Evolutionary conservation across 2,113 vertebrate genomes (phyloP).

Genomic region (Neolamprologus variostigma): DNA sequence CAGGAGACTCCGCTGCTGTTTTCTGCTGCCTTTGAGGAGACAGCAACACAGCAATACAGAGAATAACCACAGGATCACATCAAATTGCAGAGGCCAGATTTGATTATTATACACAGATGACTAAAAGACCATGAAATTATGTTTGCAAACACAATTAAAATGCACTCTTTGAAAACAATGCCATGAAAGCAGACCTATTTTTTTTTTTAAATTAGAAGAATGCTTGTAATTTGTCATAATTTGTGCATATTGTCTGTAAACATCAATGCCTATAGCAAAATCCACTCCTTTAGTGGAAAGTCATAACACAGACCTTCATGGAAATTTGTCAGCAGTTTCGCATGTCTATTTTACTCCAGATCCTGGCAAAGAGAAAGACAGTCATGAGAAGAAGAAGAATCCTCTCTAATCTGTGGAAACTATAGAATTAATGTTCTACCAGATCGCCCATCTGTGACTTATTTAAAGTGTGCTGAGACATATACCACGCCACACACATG

Average conservation of each 20-base stretch:
- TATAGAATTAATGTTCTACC: slow-evolving; percentile 64
- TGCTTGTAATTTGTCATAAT: slow-evolving; percentile 19
- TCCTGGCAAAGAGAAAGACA: slow-evolving; percentile 41
- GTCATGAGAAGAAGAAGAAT: slow-evolving; percentile 23
- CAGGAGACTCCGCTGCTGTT: slow-evolving; percentile 33
- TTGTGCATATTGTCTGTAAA: slow-evolving; percentile 42
- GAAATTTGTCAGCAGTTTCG: slow-evolving; percentile 43
- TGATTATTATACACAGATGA: slow-evolving; percentile 76
- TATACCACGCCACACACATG: slow-evolving; percentile 44
- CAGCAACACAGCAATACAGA: slow-evolving; percentile 26
- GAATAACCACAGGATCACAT: slow-evolving; percentile 71
- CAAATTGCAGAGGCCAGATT: slow-evolving; percentile 53
- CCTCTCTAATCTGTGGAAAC: slow-evolving; percentile 61
- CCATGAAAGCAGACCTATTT: background rate
- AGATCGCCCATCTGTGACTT: slow-evolving; percentile 63
- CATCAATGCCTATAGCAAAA: background rate
- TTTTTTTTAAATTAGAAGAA: background rate
- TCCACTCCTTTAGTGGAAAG: background rate
- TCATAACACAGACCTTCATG: background rate
- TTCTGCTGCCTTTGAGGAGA: slow-evolving; percentile 36
- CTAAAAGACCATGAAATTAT: slow-evolving; percentile 58
- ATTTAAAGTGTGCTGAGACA: slow-evolving; percentile 66
- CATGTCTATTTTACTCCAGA: slow-evolving; percentile 32
- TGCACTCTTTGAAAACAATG: slow-evolving; percentile 9
- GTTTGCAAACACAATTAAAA: slow-evolving; percentile 62